Evolutionary conservation across 2,113 vertebrate genomes (phyloP).

Genomic region (Mugil cephalus): DNA sequence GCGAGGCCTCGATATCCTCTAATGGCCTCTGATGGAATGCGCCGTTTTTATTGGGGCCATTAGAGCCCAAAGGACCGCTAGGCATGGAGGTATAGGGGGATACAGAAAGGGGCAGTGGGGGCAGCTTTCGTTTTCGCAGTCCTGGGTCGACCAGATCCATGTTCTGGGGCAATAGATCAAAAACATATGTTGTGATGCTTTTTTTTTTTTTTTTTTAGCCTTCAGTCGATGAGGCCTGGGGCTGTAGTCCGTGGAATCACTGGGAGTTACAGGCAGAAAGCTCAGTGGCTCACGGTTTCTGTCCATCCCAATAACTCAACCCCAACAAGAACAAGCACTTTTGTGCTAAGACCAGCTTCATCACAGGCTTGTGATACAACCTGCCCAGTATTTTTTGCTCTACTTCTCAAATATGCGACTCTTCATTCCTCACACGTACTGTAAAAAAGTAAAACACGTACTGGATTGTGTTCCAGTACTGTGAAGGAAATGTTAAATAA

Average conservation of each 20-base stretch:
- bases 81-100: slow-evolving; percentile 7
- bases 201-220: slow-evolving; percentile 20
- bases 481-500: too few relatives aligned
- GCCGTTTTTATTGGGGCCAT: slow-evolving; percentile 48
- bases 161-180: slow-evolving; percentile 31
- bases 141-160: slow-evolving; percentile 21
- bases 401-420: too few relatives aligned
- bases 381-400: background rate
- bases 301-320: background rate
- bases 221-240: slow-evolving; percentile 10
- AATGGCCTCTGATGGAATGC: slow-evolving; percentile 20
- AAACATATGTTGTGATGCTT: slow-evolving; percentile 48
- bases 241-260: slow-evolving; percentile 4
- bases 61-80: slow-evolving; percentile 28
- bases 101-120: background rate
- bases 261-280: slow-evolving; percentile 17
- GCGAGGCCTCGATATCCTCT: slow-evolving; percentile 48
- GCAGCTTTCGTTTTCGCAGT: slow-evolving; percentile 18
- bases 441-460: too few relatives aligned
- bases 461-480: too few relatives aligned
- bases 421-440: too few relatives aligned
- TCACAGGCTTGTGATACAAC: slow-evolving; percentile 3
- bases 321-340: background rate
- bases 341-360: slow-evolving; percentile 7
- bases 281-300: background rate